phyloP scores from a whole-genome alignment of 2,888 invertebrate species.

The Archips crataeganus region DNA sequence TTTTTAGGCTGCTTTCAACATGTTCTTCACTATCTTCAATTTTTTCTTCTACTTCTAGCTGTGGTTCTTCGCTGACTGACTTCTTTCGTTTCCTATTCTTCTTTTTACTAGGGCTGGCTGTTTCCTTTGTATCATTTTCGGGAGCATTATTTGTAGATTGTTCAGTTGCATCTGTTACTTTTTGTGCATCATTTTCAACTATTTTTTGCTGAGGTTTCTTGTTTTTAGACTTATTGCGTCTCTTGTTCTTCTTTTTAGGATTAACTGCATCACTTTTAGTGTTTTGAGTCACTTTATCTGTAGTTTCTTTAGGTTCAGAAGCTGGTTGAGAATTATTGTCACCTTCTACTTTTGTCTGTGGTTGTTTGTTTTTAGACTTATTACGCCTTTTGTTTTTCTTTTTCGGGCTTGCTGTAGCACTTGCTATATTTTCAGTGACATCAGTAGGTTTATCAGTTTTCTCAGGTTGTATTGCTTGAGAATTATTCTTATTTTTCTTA shows the following conservation, averaged over 20 bases:
- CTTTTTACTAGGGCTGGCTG: conserved; percentile 1
- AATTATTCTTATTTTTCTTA: conserved; percentile 32
- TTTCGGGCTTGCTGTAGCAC: conserved; percentile 3
- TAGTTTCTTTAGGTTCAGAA: not conserved
- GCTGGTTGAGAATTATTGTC: not conserved
- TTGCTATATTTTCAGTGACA: conserved; percentile 14
- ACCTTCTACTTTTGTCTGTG: not conserved
- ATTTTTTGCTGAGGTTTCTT: not conserved
- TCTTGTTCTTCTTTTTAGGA: conserved; percentile 37
- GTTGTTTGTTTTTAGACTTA: conserved; percentile 17
- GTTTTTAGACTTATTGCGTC: conserved; percentile 32
- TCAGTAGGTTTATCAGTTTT: not conserved
- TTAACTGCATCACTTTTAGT: conserved; percentile 2
- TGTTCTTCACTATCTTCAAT: conserved; percentile 42
- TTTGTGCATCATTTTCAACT: not conserved
- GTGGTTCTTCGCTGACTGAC: not conserved
- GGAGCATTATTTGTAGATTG: not conserved
- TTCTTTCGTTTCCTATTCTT: conserved; percentile 16
- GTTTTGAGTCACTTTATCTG: not conserved
- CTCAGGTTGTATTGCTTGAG: conserved; percentile 5
- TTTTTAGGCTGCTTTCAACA: conserved; percentile 60
- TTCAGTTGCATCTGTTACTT: not conserved
- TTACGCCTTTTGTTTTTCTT: conserved; percentile 41
- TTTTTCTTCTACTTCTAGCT: conserved; percentile 5
- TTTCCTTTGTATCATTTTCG: not conserved